These are phyloP conservation scores for Ceramica pisi DNA, from an alignment of 2,888 invertebrate genomes.

Conservation along the genomic window DNA sequence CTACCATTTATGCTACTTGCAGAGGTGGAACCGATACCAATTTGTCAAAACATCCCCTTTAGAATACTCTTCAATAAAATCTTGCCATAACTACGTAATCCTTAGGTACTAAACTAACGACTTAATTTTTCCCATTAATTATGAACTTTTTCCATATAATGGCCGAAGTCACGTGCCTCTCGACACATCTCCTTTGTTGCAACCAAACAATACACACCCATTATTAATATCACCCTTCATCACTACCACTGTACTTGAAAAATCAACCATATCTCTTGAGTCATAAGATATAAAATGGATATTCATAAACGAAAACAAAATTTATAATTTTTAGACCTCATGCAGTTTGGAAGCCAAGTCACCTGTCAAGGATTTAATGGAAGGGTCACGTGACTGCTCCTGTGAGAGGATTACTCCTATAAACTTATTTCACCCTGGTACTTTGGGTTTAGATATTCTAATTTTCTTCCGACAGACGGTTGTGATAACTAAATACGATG, in stretches of 20 bases:
- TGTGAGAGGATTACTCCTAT: conserved; percentile 51
- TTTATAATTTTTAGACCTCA: conserved; percentile 65
- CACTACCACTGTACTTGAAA: not conserved
- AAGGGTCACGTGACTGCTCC: conserved; percentile 71
- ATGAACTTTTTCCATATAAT: conserved; percentile 75
- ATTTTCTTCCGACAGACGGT: too few relatives aligned
- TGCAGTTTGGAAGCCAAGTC: conserved; percentile 74
- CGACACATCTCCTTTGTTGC: conserved; percentile 73
- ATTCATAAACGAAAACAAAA: not conserved
- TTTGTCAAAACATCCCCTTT: too few relatives aligned
- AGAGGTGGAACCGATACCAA: too few relatives aligned
- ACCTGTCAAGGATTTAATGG: conserved; percentile 80
- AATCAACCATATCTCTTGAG: not conserved
- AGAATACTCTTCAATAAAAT: not conserved
- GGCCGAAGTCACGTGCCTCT: conserved; percentile 78
- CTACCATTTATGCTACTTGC: too few relatives aligned
- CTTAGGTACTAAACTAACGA: conserved; percentile 35
- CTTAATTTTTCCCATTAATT: conserved; percentile 76
- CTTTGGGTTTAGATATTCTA: conserved; percentile 57
- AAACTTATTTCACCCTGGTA: conserved; percentile 53
- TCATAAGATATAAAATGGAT: conserved; percentile 14
- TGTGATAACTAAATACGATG: too few relatives aligned
- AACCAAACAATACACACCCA: conserved; percentile 70
- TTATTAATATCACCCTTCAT: conserved; percentile 34
- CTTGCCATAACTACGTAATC: conserved; percentile 40